These are phyloP conservation scores for Lepetodrilus schrolli DNA, from an alignment of 2,888 invertebrate genomes.

Conservation along the genomic window DNA sequence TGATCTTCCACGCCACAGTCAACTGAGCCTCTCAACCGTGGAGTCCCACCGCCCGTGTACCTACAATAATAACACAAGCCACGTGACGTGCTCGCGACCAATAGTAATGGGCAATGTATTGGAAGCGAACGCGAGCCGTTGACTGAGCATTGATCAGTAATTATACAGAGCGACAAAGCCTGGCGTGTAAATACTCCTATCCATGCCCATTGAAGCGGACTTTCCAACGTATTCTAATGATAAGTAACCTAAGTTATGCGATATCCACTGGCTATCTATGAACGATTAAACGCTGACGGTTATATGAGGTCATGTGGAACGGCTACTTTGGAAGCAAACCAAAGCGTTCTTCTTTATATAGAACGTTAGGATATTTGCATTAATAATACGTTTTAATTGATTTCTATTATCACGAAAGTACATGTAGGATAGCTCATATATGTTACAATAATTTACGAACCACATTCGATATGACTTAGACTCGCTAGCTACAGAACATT, in stretches of 20 bases:
- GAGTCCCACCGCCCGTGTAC: background rate
- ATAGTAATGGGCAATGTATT: background rate
- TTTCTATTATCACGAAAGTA: no score
- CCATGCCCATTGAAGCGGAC: background rate
- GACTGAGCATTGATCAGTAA: conserved; percentile 14
- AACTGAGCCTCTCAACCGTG: conserved; percentile 13
- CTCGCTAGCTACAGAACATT: no score
- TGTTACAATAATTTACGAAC: no score
- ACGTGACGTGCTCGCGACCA: conserved; percentile 19
- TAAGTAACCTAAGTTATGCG: background rate
- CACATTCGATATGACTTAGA: no score
- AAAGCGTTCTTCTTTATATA: no score
- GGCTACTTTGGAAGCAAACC: background rate
- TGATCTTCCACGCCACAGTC: background rate
- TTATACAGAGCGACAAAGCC: background rate
- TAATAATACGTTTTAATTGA: no score
- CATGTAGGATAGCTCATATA: no score
- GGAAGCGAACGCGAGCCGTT: conserved; percentile 9
- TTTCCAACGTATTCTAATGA: background rate
- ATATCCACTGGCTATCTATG: no score
- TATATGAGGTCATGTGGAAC: background rate
- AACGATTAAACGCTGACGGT: no score
- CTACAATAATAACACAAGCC: conserved; percentile 17
- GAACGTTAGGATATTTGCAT: no score
- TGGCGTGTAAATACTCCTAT: background rate